Evolutionary conservation across 2,797 vertebrate genomes (phyloP), one percentile per base, ranked within the genome.

Genomic region (Malacoctenus gilli): DNA sequence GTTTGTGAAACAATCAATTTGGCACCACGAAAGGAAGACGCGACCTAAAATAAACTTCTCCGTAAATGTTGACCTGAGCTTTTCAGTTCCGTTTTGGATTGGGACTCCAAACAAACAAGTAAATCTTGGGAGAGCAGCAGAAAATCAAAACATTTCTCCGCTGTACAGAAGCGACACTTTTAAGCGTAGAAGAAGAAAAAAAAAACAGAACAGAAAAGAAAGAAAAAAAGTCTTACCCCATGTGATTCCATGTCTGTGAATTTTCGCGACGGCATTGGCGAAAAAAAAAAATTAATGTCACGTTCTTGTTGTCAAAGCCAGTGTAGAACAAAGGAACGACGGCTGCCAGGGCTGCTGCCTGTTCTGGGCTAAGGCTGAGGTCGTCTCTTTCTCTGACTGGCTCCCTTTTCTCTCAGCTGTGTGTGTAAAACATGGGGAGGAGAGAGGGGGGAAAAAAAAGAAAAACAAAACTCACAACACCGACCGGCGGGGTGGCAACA

Each of bases 391-490:
- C 71, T 75, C 78, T 86, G 79, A 87, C 86, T 86, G 80, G 77
- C 80, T 87, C 71, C 75, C 80, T 83, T 79, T 84, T 73, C 84
- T 85, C 90, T 91, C 92, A 92, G 92, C 91, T 91, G 92, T 88
- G 91, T 88, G 87, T 82, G 87, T 90, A 90, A 90, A 89, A 90
- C 89, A 89, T 68, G 80, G 60, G 75, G 43, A 58, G 76, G 80
- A 59, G 56, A 14, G 23, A 21, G 25, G 25, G 82, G 81, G 79
- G 81, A 79, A 85, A 69, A 77, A 90, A 91, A 88, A 89, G 75
- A 61, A 92, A 91, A 92, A 94, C 90, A 92, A 94, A 93, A 92
- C 88, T 91, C 85, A 84, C 84, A 88, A 90, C 85, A 83, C 84
- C 82, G 71, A 88, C 75, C 75, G 80, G 84, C 87, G 87, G 91